Evolutionary conservation across 2,797 vertebrate species (phyloP), one percentile per base, ranked within the genome.

Genomic region (Taenioides sp.): DNA sequence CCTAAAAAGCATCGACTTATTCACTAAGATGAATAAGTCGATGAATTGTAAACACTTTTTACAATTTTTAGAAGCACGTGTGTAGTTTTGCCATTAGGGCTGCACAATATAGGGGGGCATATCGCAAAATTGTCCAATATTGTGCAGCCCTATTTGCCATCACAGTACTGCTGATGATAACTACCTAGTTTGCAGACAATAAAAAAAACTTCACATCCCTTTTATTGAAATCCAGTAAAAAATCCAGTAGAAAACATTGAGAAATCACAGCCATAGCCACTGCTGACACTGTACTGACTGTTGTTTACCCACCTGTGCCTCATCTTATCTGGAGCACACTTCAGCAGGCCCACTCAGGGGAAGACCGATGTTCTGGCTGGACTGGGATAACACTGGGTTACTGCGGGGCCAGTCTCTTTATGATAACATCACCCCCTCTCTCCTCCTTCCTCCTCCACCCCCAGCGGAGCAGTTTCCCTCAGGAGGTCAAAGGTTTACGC

Each of bases 401-500:
- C 65, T 27, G 52, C 58, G 77, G 57, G 73, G 75, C 73, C 67
- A 47, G 59, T 37, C 72, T 75, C 72, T 82, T 87, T 84, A 84
- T 71, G 67, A 78, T 84, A 80, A 82, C 80, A 77, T 72, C 71
- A 73, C 65, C 67, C 71, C 69, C 69, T 68, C 34, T 28, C 22
- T 10, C 34, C 2, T 37, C 14, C 63, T 23, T 57, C 54, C 54
- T 22, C 54, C 22, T 57, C 74, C 78, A 5, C 57, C 57, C 57
- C 25, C 57, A 59, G 57, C 23, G 57, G 75, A 88, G 76, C 76
- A 79, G 84, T 84, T 91, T 90, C 86, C 84, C 70, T 84, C 71
- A 89, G 88, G 86, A 92, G 91, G 89, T 91, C 90, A 93, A 75
- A 81, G 90, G 91, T 92, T 88, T 85, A 88, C 76, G 55, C 74